These are phyloP conservation scores for Montipora cactus DNA, from an alignment of 64 coral and sea anemone genomes.

Conservation along the genomic window DNA sequence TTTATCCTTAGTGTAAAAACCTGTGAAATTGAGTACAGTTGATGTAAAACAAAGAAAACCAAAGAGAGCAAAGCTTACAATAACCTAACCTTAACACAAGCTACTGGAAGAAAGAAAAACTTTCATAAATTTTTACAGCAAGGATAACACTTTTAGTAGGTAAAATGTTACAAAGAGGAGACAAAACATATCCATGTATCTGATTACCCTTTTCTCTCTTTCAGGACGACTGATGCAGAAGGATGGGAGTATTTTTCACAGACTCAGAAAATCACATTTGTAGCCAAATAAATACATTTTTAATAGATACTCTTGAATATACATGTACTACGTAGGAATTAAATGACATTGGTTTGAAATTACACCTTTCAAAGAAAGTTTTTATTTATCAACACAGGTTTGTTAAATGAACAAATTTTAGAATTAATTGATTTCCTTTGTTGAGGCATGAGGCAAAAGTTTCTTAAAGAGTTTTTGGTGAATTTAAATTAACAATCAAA, in stretches of 20 bases:
- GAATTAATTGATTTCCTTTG: background rate
- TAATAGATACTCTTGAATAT: background rate
- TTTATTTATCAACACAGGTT: constrained; percentile 4
- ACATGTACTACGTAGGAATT: background rate
- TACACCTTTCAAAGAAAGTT: background rate
- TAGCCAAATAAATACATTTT: no score
- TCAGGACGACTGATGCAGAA: constrained; percentile 28
- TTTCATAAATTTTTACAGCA: no score
- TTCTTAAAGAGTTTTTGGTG: background rate
- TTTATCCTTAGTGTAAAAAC: no score
- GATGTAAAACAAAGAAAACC: no score
- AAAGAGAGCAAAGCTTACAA: no score
- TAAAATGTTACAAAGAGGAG: no score
- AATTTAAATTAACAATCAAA: background rate
- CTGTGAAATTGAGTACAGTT: no score
- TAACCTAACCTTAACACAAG: no score
- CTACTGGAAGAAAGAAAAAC: no score
- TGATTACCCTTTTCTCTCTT: background rate
- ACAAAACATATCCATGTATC: no score
- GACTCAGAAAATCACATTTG: background rate
- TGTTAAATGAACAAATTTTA: background rate
- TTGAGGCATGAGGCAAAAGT: background rate
- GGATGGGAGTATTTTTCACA: background rate
- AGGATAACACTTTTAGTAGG: no score
- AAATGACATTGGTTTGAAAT: background rate